Percentiles rank a stretch among this genome's conserved stretches.
Evolutionary conservation across 2,113 vertebrate species (phyloP).

Genomic region (Dicaeum eximium): DNA sequence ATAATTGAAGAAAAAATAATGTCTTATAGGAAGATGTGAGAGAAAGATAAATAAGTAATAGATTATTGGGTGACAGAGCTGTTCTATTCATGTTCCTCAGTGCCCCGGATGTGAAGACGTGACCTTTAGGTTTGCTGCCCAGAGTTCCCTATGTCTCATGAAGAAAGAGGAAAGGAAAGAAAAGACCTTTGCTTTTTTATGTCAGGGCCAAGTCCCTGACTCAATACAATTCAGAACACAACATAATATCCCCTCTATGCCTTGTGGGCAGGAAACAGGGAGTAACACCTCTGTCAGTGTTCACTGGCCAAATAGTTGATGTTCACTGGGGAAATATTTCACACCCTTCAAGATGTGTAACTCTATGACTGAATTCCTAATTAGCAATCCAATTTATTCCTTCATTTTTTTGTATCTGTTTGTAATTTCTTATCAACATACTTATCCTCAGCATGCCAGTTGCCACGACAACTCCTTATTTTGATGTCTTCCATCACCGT

Average conservation of each 20-base stretch:
- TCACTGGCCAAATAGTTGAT: neutral
- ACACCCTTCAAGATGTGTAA: neutral
- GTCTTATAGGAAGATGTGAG: neutral
- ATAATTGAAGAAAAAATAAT: neutral
- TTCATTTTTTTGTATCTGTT: neutral
- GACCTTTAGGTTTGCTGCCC: neutral
- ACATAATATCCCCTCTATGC: neutral
- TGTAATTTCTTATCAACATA: neutral
- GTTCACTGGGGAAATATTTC: neutral
- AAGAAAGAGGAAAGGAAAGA: neutral
- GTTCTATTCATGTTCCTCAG: neutral
- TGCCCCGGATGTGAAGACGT: neutral
- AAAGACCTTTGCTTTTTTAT: neutral
- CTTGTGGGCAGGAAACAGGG: neutral
- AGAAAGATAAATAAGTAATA: neutral
- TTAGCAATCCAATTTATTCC: neutral
- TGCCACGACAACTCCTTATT: constrained; percentile 44
- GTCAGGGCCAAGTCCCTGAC: neutral
- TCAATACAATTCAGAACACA: neutral
- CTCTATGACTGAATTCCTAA: neutral
- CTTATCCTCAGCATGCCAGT: neutral
- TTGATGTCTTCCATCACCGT: neutral
- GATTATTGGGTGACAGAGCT: neutral
- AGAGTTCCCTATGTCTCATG: neutral
- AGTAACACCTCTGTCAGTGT: neutral